Percentiles rank a stretch among this genome's conserved stretches.
phyloP scores from a whole-genome alignment of 1,140 invertebrate species.

The Aphelinus certus region DNA sequence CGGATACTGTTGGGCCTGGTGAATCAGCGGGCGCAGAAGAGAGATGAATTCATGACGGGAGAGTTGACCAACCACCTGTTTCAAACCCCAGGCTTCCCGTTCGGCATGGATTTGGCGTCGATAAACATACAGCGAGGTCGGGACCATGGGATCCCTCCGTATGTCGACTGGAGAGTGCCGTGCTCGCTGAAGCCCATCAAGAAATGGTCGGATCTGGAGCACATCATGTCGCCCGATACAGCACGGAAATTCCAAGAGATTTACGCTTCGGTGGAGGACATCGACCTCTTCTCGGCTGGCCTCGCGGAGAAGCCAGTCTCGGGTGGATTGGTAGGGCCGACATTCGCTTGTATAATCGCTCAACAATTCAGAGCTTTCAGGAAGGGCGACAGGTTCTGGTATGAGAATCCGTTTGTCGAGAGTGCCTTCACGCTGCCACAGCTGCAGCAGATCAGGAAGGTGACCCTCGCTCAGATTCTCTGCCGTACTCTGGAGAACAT shows the following conservation, averaged over 20 bases:
- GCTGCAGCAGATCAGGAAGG: constrained; percentile 83
- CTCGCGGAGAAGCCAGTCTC: constrained; percentile 82
- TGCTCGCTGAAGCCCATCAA: constrained; percentile 79
- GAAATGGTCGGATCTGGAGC: constrained; percentile 80
- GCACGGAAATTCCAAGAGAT: constrained; percentile 72
- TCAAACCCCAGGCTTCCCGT: constrained; percentile 75
- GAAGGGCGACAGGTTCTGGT: constrained; percentile 94
- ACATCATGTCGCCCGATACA: constrained; percentile 74
- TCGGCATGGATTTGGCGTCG: constrained; percentile 89
- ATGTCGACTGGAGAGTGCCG: constrained; percentile 82
- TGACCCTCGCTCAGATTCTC: constrained; percentile 83
- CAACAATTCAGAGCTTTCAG: constrained; percentile 90
- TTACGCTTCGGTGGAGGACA: constrained; percentile 82
- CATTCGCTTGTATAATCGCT: constrained; percentile 95
- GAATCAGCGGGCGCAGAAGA: constrained; percentile 79
- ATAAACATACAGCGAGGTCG: constrained; percentile 89
- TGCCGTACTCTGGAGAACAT: constrained; percentile 84
- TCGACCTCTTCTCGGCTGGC: constrained; percentile 92
- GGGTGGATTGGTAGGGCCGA: constrained; percentile 91
- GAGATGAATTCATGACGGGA: constrained; percentile 83
- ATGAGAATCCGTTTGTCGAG: constrained; percentile 80
- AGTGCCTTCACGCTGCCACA: constrained; percentile 85
- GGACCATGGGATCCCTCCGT: constrained; percentile 89
- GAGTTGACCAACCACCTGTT: constrained; percentile 90
- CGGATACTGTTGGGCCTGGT: constrained; percentile 79